Base-by-base conservation (phyloP, 1,140 invertebrate genomes). In the Pygmarrhopalites habei region DNA sequence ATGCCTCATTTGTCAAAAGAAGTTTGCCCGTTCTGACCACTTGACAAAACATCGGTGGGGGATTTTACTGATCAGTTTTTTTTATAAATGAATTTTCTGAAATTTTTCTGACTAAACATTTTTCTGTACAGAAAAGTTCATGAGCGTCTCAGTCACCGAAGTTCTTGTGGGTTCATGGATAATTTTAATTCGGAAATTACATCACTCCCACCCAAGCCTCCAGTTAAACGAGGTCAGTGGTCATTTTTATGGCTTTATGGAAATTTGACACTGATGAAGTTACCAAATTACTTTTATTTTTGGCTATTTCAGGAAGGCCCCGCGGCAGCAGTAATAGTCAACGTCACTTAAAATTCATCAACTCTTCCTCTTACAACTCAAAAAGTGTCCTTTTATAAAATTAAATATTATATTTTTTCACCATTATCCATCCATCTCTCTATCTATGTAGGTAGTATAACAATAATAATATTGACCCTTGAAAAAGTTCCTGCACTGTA, bases 31-130 rank as follows among this genome's bases (percentile, higher is more conserved):
- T 17, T 92, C 90, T 47, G 92, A 95, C 75, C 92, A 95, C 72
- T 79, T 95, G 35, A 84, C 89, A 44, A 95, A 95, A 74, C 91
- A 95, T 75, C n/a, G n/a, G n/a, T n/a, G n/a, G n/a, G n/a, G n/a
- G n/a, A n/a, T n/a, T n/a, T n/a, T n/a, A n/a, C 81, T 86, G 4
- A 90, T 90, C 66, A 89, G 93, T 5, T 90, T 92, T 47, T 15
- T 57, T 53, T 0, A 28, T 47, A 17, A 46, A 52, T 19, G 53
- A 35, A n/a, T n/a, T n/a, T n/a, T n/a, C n/a, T n/a, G n/a, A n/a
- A n/a, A n/a, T n/a, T n/a, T n/a, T n/a, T n/a, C n/a, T n/a, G n/a
- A n/a, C n/a, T n/a, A n/a, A n/a, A n/a, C n/a, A n/a, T n/a, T n/a
- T n/a, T n/a, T n/a, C n/a, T n/a, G n/a, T n/a, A n/a, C n/a, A 49